Percentiles rank a stretch among this genome's conserved stretches.
Conservation (phyloP, 2,113 vertebrate genomes). For the Ptychochromis oligacanthus region DNA sequence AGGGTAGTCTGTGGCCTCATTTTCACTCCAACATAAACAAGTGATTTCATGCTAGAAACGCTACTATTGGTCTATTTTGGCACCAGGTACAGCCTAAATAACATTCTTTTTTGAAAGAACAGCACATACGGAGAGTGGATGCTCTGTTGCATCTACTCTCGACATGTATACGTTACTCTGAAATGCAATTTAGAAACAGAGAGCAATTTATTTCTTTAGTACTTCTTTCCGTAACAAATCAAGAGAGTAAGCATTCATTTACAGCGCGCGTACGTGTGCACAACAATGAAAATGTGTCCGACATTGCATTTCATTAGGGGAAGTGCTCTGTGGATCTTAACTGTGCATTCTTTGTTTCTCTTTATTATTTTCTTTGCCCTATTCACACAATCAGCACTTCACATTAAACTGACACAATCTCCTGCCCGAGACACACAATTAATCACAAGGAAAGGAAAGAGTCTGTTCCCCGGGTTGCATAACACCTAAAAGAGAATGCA, state of each 20-base stretch:
- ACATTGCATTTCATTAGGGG: constrained; percentile 60
- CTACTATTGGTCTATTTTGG: background rate
- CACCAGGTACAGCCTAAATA: background rate
- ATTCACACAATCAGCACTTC: constrained; percentile 60
- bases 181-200: background rate
- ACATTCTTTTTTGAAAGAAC: background rate
- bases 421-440: constrained; percentile 33
- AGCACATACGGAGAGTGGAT: fast-evolving
- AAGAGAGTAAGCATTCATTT: constrained; percentile 7
- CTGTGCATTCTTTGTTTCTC: constrained; percentile 62
- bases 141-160: background rate
- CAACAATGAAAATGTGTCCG: constrained; percentile 1
- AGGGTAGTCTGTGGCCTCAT: constrained; percentile 34
- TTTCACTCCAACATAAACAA: constrained; percentile 35
- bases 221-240: constrained; percentile 12
- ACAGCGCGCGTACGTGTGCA: no score
- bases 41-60: constrained; percentile 13
- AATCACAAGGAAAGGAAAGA: constrained; percentile 48
- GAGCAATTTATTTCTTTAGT: constrained; percentile 13
- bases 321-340: constrained; percentile 54
- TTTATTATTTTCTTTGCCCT: constrained; percentile 46
- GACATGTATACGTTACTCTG: background rate
- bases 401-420: constrained; percentile 67
- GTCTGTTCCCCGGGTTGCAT: constrained; percentile 47
- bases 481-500: constrained; percentile 48